Percentiles rank a stretch among this genome's conserved stretches.
These are phyloP conservation scores for Leptestheria dahalacensis DNA, from an alignment of 1,140 invertebrate species.

Conservation along the genomic window DNA sequence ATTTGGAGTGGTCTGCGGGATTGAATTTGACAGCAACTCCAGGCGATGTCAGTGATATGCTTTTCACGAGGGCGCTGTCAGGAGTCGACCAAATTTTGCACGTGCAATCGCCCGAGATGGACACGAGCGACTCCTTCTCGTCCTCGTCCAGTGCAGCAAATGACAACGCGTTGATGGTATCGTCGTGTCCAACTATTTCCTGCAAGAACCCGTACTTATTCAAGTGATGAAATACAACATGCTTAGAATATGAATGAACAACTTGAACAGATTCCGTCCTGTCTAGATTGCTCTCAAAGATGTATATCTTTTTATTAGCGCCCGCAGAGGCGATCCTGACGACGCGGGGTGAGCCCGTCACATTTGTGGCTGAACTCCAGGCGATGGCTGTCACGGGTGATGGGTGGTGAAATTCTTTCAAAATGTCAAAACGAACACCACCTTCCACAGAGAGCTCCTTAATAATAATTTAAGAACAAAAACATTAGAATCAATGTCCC, in stretches of 20 bases:
- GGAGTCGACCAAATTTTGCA: not conserved
- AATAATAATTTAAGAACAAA: no score
- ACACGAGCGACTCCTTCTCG: not conserved
- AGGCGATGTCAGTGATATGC: not conserved
- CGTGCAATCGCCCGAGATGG: not conserved
- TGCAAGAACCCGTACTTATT: no score
- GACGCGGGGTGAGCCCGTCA: not conserved
- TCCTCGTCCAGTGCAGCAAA: not conserved
- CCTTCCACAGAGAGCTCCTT: no score
- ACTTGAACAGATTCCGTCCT: not conserved
- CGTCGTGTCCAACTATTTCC: not conserved
- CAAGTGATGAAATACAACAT: not conserved
- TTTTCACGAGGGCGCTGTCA: not conserved
- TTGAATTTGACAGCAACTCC: not conserved
- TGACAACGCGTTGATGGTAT: not conserved
- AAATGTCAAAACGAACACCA: not conserved
- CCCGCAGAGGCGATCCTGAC: not conserved
- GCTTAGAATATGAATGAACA: not conserved
- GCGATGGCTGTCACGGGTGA: not conserved
- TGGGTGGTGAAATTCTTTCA: not conserved
- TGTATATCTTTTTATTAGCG: not conserved
- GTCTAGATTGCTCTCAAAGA: not conserved
- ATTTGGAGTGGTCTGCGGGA: not conserved
- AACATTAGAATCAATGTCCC: no score
- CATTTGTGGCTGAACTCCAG: not conserved